A percentile compares a stretch with the other conserved stretches of the same genome.
Conservation (phyloP, 2,797 vertebrate genomes). For the Hypotaenidia okinawae region DNA sequence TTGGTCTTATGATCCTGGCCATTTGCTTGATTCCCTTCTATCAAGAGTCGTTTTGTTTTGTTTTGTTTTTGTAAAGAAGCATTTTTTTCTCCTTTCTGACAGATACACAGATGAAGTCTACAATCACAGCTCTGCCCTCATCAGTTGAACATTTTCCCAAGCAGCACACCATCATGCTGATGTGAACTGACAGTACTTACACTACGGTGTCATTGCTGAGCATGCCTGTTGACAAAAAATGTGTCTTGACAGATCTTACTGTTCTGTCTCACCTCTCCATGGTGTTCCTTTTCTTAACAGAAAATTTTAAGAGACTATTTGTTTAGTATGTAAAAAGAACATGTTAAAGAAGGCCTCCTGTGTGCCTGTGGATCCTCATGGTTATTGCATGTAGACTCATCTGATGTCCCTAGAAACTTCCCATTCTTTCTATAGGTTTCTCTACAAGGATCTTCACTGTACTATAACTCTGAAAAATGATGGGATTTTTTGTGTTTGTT, state of each 20-base stretch:
- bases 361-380: not conserved
- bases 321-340: not conserved
- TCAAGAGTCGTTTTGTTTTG: not conserved
- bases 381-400: not conserved
- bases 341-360: not conserved
- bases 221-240: conserved; percentile 7
- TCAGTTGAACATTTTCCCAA: not conserved
- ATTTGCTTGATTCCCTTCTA: not conserved
- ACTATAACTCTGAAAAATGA: not conserved
- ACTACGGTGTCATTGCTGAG: not conserved
- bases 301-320: not conserved
- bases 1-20: not conserved
- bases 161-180: not conserved
- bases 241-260: conserved; percentile 4
- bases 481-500: not conserved
- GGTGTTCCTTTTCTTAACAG: not conserved
- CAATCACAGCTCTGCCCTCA: conserved; percentile 4
- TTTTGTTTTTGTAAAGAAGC: not conserved
- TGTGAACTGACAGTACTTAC: conserved; percentile 31
- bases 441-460: not conserved
- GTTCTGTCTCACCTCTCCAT: conserved; percentile 9
- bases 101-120: not conserved
- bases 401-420: not conserved
- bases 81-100: not conserved
- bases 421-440: not conserved